A percentile compares a stretch with the other conserved stretches of the same genome.
phyloP scores from a whole-genome alignment of 2,888 invertebrate species.

The Trachelus iudaicus region DNA sequence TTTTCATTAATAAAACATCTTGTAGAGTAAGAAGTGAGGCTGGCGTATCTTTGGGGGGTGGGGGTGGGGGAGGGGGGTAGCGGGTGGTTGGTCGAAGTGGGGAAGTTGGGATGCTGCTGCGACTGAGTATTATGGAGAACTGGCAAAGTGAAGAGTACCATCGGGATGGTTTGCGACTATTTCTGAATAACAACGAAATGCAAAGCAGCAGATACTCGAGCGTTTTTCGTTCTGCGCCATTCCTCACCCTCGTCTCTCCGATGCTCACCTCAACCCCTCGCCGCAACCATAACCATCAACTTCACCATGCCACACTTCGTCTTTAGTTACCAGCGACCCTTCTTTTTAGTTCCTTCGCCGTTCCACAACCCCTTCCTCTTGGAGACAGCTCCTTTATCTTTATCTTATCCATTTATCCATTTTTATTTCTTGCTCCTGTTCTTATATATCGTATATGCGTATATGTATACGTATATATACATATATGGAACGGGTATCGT shows the following conservation, averaged over 20 bases:
- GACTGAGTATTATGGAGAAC: background rate
- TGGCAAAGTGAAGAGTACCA: constrained; percentile 9
- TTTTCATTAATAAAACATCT: constrained; percentile 58
- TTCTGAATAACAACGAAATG: constrained; percentile 58
- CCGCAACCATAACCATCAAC: background rate
- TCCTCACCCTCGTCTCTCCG: background rate
- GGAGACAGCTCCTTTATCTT: background rate
- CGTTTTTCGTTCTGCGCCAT: constrained; percentile 20
- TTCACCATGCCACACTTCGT: background rate
- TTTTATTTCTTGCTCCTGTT: background rate
- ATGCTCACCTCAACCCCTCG: background rate
- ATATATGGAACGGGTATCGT: background rate
- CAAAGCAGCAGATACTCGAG: constrained; percentile 44
- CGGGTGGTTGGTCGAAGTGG: background rate
- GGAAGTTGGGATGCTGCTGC: background rate
- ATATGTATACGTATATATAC: background rate
- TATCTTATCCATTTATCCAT: background rate
- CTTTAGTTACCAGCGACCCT: background rate
- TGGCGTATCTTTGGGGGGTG: background rate
- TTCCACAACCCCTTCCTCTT: background rate
- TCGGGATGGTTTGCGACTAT: constrained; percentile 46
- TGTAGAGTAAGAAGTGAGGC: constrained; percentile 18
- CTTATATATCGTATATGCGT: background rate
- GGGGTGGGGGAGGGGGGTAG: too few relatives aligned
- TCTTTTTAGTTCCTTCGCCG: background rate